These are phyloP conservation scores for Danaus chrysippus DNA, from an alignment of 2,888 invertebrate genomes.

Conservation along the genomic window DNA sequence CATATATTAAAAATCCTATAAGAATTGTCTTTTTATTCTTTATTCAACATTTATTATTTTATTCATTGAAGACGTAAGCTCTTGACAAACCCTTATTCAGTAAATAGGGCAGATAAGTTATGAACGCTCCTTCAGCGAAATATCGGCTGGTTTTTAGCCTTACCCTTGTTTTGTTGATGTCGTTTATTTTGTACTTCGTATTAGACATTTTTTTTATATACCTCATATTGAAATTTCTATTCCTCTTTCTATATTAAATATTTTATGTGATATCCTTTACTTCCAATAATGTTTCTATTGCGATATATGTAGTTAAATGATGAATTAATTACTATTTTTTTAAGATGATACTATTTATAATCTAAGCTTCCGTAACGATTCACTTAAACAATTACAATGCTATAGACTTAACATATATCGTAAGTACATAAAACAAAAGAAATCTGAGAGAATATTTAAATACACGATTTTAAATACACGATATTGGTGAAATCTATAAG, in stretches of 20 bases:
- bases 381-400: too few relatives aligned
- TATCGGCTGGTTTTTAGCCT: constrained; percentile 1
- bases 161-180: constrained; percentile 7
- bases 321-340: too few relatives aligned
- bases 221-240: neutral
- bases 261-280: neutral
- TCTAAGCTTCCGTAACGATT: too few relatives aligned
- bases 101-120: constrained; percentile 11
- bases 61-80: constrained; percentile 1
- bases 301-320: neutral
- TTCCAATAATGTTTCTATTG: neutral
- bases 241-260: neutral
- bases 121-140: constrained; percentile 5
- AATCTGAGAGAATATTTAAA: too few relatives aligned
- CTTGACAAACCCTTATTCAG: constrained; percentile 14
- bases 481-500: too few relatives aligned
- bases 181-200: neutral
- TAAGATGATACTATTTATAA: too few relatives aligned
- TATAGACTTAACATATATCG: too few relatives aligned
- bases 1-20: neutral
- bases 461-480: too few relatives aligned
- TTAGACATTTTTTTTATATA: neutral
- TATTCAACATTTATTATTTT: constrained; percentile 7
- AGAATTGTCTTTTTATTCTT: neutral
- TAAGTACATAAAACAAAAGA: too few relatives aligned